These are phyloP conservation scores for Eupithecia exiguata DNA, from an alignment of 2,888 invertebrate genomes.

Conservation along the genomic window DNA sequence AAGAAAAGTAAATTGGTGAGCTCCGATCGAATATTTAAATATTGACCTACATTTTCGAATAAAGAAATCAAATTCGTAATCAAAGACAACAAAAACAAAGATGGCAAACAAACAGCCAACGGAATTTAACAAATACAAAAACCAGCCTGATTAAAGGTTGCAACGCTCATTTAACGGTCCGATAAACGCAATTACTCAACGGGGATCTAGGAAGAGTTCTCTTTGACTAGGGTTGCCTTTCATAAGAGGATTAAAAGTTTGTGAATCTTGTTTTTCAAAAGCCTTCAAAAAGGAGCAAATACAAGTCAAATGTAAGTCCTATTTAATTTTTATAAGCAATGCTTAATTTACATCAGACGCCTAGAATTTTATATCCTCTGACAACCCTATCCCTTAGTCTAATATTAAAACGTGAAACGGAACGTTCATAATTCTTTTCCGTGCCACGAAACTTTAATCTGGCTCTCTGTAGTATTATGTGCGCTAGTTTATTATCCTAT, in stretches of 20 bases:
- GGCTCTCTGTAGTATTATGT: conserved; percentile 42
- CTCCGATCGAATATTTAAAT: conserved; percentile 31
- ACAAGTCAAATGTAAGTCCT: not conserved
- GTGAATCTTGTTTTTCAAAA: not conserved
- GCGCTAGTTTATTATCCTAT: conserved; percentile 39
- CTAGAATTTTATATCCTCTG: not conserved
- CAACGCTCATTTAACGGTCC: conserved; percentile 79
- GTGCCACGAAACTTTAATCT: conserved; percentile 32
- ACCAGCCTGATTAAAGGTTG: conserved; percentile 74
- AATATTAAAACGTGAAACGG: conserved; percentile 30
- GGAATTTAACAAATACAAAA: conserved; percentile 51
- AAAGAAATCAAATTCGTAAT: conserved; percentile 36
- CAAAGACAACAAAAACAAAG: conserved; percentile 38
- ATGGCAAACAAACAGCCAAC: conserved; percentile 53
- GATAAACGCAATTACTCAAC: conserved; percentile 77
- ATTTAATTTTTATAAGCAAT: not conserved
- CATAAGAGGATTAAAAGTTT: conserved; percentile 23
- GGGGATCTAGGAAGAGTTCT: conserved; percentile 61
- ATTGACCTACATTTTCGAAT: conserved; percentile 26
- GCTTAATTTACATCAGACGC: not conserved
- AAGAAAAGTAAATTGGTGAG: conserved; percentile 18
- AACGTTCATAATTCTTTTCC: conserved; percentile 30
- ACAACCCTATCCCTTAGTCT: conserved; percentile 33
- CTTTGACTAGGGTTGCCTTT: conserved; percentile 38
- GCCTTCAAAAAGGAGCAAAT: not conserved